phyloP scores from a whole-genome alignment of 2,113 vertebrate species.

The Hypanus sabinus region DNA sequence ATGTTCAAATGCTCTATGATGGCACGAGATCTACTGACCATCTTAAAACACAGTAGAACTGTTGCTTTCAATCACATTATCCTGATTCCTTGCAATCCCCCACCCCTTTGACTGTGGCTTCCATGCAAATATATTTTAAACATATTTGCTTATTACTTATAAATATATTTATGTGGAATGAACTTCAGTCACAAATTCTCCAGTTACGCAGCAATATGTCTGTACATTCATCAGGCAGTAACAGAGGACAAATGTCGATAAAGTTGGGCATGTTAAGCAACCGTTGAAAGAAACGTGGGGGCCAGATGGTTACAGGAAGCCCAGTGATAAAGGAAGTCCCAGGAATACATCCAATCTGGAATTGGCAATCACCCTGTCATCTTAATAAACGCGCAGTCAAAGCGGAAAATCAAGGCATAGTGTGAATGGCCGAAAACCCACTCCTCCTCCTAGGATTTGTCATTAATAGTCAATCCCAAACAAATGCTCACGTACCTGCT shows the following conservation, averaged over 20 bases:
- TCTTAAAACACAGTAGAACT: neutral
- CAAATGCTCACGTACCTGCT: slow-evolving; percentile 56
- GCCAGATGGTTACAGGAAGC: neutral
- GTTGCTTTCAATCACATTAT: neutral
- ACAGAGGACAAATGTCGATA: neutral
- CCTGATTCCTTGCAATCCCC: neutral
- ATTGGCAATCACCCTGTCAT: neutral
- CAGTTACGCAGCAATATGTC: neutral
- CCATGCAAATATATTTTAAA: neutral
- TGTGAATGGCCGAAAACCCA: slow-evolving; percentile 3
- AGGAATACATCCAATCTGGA: neutral
- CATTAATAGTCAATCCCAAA: neutral
- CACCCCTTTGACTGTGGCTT: too few relatives aligned
- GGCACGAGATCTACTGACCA: neutral
- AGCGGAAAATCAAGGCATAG: neutral
- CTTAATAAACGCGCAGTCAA: neutral
- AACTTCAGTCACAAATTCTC: neutral
- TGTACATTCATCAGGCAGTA: neutral
- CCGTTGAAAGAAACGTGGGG: neutral
- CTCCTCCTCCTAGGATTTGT: slow-evolving; percentile 23
- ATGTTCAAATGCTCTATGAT: neutral
- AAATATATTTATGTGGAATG: neutral
- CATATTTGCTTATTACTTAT: neutral
- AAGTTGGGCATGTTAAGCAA: neutral
- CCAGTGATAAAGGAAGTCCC: neutral